These are phyloP conservation scores for Peucedramus taeniatus DNA, from an alignment of 2,113 vertebrate genomes.

Conservation along the genomic window DNA sequence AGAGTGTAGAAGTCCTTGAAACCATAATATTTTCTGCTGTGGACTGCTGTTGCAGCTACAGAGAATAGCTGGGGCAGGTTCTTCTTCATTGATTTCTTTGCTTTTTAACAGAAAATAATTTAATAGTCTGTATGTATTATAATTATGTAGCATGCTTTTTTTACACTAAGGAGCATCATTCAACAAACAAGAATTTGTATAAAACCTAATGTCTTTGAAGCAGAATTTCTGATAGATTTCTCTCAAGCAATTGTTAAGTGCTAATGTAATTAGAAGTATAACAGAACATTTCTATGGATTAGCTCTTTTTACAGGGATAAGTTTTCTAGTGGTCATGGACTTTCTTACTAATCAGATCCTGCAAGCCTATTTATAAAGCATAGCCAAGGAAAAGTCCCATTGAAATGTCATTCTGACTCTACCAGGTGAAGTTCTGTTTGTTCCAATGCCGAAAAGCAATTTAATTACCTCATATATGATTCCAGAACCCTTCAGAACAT, in stretches of 20 bases:
- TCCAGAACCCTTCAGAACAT: slow-evolving; percentile 13
- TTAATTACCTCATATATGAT: slow-evolving; percentile 7
- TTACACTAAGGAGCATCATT: background rate
- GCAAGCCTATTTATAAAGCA: slow-evolving; percentile 14
- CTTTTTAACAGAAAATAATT: background rate
- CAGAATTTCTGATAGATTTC: background rate
- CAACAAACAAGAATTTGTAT: background rate
- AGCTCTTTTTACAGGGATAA: background rate
- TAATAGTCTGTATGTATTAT: background rate
- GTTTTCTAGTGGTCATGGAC: background rate
- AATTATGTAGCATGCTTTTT: background rate
- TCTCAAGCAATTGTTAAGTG: background rate
- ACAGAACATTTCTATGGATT: background rate
- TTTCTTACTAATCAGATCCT: slow-evolving; percentile 9
- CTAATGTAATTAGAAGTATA: background rate
- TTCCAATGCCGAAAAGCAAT: background rate
- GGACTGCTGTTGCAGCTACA: background rate
- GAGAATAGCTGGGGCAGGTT: background rate
- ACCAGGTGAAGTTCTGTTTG: slow-evolving; percentile 29
- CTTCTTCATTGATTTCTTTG: background rate
- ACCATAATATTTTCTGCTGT: background rate
- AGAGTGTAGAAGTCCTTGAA: background rate
- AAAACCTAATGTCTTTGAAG: background rate
- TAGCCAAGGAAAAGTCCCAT: background rate
- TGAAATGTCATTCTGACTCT: slow-evolving; percentile 46